Percentiles rank a stretch among this genome's conserved stretches.
Conservation (phyloP, 2,888 invertebrate genomes). For the Deilephila elpenor region DNA sequence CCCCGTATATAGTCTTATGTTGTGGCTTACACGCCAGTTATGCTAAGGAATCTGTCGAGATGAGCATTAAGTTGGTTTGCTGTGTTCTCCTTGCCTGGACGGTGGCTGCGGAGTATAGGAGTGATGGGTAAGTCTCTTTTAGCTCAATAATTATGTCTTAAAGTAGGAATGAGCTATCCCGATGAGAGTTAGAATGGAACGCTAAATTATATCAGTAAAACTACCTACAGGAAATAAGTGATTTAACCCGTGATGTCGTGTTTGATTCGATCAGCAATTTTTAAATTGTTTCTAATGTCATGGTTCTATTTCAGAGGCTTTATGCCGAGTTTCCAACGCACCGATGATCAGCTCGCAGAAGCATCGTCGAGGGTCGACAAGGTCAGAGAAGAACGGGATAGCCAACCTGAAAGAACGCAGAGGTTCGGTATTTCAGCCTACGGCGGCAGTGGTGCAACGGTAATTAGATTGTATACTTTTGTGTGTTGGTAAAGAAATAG, state of each 20-base stretch:
- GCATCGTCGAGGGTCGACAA: conserved; percentile 74
- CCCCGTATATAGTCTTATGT: conserved; percentile 71
- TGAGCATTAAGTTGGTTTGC: conserved; percentile 57
- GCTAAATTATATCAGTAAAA: too few relatives aligned
- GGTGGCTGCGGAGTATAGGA: conserved; percentile 63
- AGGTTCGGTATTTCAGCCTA: conserved; percentile 83
- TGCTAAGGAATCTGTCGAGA: conserved; percentile 53
- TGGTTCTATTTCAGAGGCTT: conserved; percentile 66
- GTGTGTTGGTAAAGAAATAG: neutral
- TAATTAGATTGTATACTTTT: conserved; percentile 30
- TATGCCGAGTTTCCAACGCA: conserved; percentile 73
- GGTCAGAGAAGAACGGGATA: conserved; percentile 63
- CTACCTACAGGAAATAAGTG: too few relatives aligned
- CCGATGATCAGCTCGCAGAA: conserved; percentile 79
- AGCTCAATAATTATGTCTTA: conserved; percentile 34
- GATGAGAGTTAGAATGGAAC: too few relatives aligned
- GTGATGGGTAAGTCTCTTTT: conserved; percentile 68
- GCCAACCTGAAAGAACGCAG: conserved; percentile 75
- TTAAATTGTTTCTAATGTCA: conserved; percentile 41
- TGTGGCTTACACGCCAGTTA: conserved; percentile 63
- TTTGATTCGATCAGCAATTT: too few relatives aligned
- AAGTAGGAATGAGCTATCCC: too few relatives aligned
- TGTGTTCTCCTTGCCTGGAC: conserved; percentile 47
- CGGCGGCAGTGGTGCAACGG: conserved; percentile 76
- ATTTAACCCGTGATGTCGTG: too few relatives aligned